Evolutionary conservation across 2,113 vertebrate genomes (phyloP).

Genomic region (Procapra przewalskii): DNA sequence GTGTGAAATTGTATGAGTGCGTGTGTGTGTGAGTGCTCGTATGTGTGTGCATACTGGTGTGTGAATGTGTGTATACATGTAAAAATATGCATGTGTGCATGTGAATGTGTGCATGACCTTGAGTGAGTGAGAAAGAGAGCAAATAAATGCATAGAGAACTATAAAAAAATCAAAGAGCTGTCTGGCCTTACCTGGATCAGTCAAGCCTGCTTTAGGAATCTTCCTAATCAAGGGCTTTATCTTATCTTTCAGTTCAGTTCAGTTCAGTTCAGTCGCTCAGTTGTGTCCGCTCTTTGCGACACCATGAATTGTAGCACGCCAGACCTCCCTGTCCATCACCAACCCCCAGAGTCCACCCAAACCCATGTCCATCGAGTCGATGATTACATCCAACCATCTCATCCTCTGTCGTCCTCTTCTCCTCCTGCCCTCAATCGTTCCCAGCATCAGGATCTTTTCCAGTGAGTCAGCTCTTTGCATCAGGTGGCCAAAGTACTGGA

Average conservation of each 20-base stretch:
- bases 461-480: too few species aligned
- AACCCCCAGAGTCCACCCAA: too few species aligned
- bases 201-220: not conserved
- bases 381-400: too few species aligned
- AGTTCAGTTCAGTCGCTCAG: too few species aligned
- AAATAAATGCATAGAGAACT: not conserved
- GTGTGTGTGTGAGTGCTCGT: not conserved
- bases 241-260: not conserved
- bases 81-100: not conserved
- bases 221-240: not conserved
- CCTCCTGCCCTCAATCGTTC: too few species aligned
- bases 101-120: not conserved
- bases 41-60: not conserved
- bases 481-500: too few species aligned
- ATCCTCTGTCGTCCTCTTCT: too few species aligned
- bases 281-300: accelerated
- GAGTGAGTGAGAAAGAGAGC: not conserved
- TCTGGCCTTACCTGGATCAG: too few species aligned
- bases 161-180: not conserved
- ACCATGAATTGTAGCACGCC: accelerated
- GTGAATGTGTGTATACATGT: not conserved
- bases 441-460: too few species aligned
- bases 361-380: too few species aligned
- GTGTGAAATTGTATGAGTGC: not conserved
- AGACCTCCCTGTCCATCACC: too few species aligned